Base-by-base conservation (phyloP, 1,140 invertebrate species). In the Drosophila fuyamai region DNA sequence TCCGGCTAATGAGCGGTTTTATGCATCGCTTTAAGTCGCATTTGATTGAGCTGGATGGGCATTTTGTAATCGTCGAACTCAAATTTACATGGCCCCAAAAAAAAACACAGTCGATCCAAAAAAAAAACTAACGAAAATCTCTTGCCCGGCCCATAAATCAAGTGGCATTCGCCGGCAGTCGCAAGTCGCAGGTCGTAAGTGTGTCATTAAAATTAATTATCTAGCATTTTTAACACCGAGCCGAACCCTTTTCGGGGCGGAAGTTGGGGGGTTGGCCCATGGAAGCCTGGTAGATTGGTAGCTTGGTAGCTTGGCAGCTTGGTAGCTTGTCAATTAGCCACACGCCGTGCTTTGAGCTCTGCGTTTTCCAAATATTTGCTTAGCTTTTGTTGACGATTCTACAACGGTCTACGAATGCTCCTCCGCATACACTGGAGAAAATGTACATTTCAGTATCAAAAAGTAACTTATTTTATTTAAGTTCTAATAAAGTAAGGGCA, bases 171-270 rank as follows among this genome's bases (percentile, higher is more conserved):
- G 71, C 68, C 68, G 46, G 68, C 51, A 74, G 74, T 77, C 55
- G 41, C 51, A 32, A 48, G 76, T 65, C 65, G 61, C 58, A 76
- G 73, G 36, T 53, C 61, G 57, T 58, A 66, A 82, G 79, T 86
- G 79, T 88, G 83, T 77, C 84, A 88, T 88, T 89, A 88, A 88
- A 88, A 83, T 89, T 89, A 88, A 88, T 88, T 88, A 88, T 88
- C 83, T 80, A 73, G 76, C 65, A 67, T 79, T 82, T 82, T 82
- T 82, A 86, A 85, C 83, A 66, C 79, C 76, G 72, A 35, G 18
- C 58, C 70, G 41, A 65, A 57, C 67, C 70, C 56, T 62, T 57
- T 57, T 65, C 29, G 13, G 57, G 41, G 29, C 40, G 48, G 27
- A 36, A 46, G 53, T 60, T 47, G 71, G 48, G 32, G 8, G 36